Percentiles rank a stretch among this genome's conserved stretches.
These are phyloP conservation scores for Elegia similella DNA, from an alignment of 2,888 invertebrate species.

Conservation along the genomic window DNA sequence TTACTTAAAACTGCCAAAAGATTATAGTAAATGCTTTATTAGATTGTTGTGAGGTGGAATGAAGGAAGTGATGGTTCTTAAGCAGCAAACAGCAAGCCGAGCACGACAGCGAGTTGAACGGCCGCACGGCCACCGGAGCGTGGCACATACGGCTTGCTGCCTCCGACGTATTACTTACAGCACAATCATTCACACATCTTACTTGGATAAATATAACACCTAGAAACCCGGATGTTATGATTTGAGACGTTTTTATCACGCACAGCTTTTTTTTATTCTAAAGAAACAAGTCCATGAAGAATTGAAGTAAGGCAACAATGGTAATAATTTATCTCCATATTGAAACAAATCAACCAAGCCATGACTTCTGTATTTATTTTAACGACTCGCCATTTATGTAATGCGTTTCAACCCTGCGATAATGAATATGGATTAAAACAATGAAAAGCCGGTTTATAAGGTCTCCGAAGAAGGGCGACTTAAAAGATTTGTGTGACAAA, in stretches of 20 bases:
- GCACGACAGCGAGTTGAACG: constrained; percentile 71
- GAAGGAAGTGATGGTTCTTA: constrained; percentile 68
- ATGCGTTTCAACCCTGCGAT: constrained; percentile 36
- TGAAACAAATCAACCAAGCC: background rate
- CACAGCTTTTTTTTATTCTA: too few relatives aligned
- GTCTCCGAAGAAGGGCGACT: constrained; percentile 52
- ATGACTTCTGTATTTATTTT: constrained; percentile 15
- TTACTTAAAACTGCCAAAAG: too few relatives aligned
- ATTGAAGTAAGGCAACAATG: too few relatives aligned
- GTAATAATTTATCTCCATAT: too few relatives aligned
- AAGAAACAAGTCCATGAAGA: too few relatives aligned
- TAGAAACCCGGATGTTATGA: background rate
- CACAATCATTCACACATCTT: constrained; percentile 29
- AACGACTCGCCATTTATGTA: constrained; percentile 28
- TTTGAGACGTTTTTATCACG: background rate
- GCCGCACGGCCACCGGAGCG: constrained; percentile 64
- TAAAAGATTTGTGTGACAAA: constrained; percentile 77
- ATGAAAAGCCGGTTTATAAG: constrained; percentile 52
- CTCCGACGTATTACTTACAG: constrained; percentile 38
- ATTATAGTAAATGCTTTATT: too few relatives aligned
- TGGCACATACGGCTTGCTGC: constrained; percentile 59
- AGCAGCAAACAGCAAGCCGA: constrained; percentile 60
- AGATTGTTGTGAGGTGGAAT: constrained; percentile 33
- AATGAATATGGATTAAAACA: constrained; percentile 66
- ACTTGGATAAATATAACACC: constrained; percentile 8